phyloP scores from a whole-genome alignment of 2,113 vertebrate genomes.

The Puntigrus tetrazona region DNA sequence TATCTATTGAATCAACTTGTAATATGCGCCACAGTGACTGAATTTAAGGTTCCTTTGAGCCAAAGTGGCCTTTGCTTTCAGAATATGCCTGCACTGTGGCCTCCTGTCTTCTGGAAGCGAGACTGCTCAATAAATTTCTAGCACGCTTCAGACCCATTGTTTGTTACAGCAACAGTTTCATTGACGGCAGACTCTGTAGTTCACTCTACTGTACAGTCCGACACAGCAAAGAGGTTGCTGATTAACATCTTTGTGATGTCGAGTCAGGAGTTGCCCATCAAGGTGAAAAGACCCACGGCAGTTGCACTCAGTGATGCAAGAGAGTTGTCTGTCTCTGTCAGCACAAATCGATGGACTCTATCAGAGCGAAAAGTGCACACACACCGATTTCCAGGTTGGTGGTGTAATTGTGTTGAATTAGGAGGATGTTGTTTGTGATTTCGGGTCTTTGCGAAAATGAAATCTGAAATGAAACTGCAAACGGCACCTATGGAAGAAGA shows the following conservation, averaged over 20 bases:
- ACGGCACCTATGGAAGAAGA: conserved; percentile 18
- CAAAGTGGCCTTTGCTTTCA: neutral
- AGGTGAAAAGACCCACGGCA: conserved; percentile 7
- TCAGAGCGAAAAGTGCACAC: conserved; percentile 39
- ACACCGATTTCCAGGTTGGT: conserved; percentile 39
- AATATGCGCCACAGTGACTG: conserved; percentile 23
- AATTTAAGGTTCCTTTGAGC: neutral
- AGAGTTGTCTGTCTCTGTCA: conserved; percentile 39
- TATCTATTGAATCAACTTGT: conserved; percentile 28
- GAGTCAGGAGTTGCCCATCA: conserved; percentile 35
- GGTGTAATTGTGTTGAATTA: conserved; percentile 64
- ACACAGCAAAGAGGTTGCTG: conserved; percentile 27
- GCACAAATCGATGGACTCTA: conserved; percentile 44
- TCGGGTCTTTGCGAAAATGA: conserved; percentile 54
- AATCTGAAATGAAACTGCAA: conserved; percentile 62
- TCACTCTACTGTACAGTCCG: neutral
- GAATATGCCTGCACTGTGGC: neutral
- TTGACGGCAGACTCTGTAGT: neutral
- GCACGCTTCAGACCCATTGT: neutral
- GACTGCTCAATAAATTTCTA: neutral
- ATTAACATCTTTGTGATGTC: conserved; percentile 37
- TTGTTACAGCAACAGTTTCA: neutral
- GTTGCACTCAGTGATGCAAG: conserved; percentile 36
- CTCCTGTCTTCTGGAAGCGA: neutral
- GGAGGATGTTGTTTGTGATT: conserved; percentile 66